Evolutionary conservation across 2,888 invertebrate species (phyloP).

Genomic region (Uropetala carovei): DNA sequence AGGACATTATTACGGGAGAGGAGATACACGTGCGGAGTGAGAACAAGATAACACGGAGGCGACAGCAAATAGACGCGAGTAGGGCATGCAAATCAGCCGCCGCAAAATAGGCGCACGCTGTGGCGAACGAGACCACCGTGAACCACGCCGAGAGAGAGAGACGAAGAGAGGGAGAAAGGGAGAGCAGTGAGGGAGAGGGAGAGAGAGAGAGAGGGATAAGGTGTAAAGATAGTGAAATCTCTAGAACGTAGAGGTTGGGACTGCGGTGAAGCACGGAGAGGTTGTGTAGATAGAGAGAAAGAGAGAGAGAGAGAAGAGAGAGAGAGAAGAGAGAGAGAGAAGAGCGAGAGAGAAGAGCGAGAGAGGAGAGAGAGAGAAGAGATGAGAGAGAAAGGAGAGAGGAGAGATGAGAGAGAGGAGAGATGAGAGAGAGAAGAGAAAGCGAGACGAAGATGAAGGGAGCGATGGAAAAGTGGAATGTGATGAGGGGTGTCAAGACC

Average conservation of each 20-base stretch:
- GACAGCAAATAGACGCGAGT: conserved; percentile 40
- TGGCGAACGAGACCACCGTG: background rate
- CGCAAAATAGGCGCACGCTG: conserved; percentile 37
- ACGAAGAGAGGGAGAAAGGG: background rate
- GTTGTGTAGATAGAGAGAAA: background rate
- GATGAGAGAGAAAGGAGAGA: background rate
- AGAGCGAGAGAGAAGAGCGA: background rate
- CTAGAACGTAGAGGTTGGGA: background rate
- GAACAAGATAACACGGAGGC: background rate
- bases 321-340: background rate
- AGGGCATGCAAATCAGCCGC: conserved; percentile 51
- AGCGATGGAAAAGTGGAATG: background rate
- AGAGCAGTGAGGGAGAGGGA: background rate
- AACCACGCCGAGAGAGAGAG: background rate
- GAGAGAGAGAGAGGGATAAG: background rate
- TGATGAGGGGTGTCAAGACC: conserved; percentile 39
- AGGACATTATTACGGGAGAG: too few relatives aligned
- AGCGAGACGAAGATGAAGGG: background rate
- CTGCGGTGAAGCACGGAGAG: background rate
- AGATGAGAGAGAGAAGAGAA: background rate
- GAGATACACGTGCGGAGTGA: too few relatives aligned
- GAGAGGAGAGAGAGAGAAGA: background rate
- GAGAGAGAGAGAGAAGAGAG: background rate
- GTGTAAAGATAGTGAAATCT: background rate
- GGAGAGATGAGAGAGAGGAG: background rate